These are phyloP conservation scores for Festucalex cinctus DNA, from an alignment of 2,113 vertebrate genomes.

Conservation along the genomic window DNA sequence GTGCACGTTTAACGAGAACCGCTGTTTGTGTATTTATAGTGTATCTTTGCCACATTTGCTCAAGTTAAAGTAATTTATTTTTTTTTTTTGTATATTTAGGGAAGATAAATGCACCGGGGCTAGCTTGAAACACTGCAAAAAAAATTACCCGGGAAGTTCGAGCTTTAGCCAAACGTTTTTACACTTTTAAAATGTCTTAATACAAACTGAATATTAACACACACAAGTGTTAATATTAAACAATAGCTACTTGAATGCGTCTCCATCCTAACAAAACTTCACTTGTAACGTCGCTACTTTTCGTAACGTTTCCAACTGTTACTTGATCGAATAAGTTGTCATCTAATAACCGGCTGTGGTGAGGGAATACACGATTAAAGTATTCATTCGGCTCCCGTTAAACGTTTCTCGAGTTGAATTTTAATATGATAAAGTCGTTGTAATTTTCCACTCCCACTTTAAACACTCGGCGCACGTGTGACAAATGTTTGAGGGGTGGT, in stretches of 20 bases:
- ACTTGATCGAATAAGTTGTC: not conserved
- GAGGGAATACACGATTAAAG: not conserved
- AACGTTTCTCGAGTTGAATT: not conserved
- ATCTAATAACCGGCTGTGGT: not conserved
- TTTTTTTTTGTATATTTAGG: not conserved
- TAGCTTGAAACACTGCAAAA: not conserved
- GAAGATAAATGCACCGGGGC: not conserved
- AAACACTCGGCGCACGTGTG: no score
- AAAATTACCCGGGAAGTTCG: not conserved
- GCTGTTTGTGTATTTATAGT: not conserved
- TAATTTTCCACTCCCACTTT: not conserved
- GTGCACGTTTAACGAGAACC: not conserved
- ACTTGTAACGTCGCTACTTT: slow-evolving; percentile 16
- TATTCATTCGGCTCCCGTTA: not conserved
- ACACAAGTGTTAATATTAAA: not conserved
- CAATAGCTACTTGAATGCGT: not conserved
- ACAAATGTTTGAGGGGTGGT: no score
- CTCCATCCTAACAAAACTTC: not conserved
- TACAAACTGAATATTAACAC: no score
- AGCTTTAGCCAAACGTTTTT: not conserved
- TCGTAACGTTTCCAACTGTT: slow-evolving; percentile 10
- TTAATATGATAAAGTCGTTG: not conserved
- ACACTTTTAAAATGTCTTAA: not conserved
- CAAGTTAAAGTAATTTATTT: not conserved
- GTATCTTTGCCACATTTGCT: not conserved